A percentile compares a stretch with the other conserved stretches of the same genome.
These are phyloP conservation scores for Vulpes ferrilata DNA, from an alignment of 2,113 vertebrate genomes.

Conservation along the genomic window DNA sequence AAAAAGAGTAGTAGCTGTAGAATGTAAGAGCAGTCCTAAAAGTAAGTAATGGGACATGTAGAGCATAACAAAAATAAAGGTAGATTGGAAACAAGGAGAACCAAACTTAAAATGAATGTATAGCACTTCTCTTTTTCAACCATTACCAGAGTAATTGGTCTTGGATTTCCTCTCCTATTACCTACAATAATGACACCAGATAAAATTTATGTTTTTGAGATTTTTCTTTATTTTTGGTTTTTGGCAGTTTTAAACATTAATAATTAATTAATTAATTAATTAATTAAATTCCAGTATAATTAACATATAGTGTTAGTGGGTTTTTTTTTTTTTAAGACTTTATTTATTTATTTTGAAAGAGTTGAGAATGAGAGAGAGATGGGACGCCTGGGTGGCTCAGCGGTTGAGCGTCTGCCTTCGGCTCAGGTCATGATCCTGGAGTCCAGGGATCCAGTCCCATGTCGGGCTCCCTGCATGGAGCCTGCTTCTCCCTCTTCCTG, in stretches of 20 bases:
- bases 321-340: background rate
- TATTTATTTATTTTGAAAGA: too few species aligned
- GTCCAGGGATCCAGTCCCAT: too few species aligned
- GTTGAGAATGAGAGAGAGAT: too few species aligned
- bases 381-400: too few species aligned
- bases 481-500: too few species aligned
- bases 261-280: background rate
- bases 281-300: background rate
- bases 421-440: too few species aligned
- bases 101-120: background rate
- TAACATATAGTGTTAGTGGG: background rate
- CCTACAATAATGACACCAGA: background rate
- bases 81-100: background rate
- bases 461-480: too few species aligned
- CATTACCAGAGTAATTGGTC: background rate
- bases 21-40: background rate
- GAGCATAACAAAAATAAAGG: background rate
- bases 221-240: constrained; percentile 14
- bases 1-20: background rate
- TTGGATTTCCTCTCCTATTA: background rate
- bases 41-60: background rate
- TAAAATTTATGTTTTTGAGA: background rate
- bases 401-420: too few species aligned
- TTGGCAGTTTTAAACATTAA: background rate
- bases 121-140: background rate